Percentiles rank a stretch among this genome's conserved stretches.
Evolutionary conservation across 2,113 vertebrate genomes (phyloP).

Genomic region (Clarias macrocephalus): DNA sequence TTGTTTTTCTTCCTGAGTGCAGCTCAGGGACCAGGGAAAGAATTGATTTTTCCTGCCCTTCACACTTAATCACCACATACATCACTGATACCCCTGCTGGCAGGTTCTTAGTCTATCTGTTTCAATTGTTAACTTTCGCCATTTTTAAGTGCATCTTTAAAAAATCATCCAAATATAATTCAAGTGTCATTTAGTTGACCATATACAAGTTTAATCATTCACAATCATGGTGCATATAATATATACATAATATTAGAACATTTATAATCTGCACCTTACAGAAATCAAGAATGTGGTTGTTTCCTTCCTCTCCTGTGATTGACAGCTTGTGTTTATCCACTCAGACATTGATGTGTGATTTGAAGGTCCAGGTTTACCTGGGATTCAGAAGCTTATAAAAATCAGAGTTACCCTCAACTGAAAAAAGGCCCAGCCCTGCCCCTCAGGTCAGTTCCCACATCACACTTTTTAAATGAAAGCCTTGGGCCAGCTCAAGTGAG

Average conservation of each 20-base stretch:
- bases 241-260: not conserved
- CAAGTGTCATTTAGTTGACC: not conserved
- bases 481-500: not conserved
- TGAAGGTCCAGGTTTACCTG: conserved; percentile 23
- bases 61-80: conserved; percentile 72
- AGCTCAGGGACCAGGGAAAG: conserved; percentile 39
- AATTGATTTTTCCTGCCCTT: conserved; percentile 78
- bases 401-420: conserved; percentile 9
- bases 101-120: conserved; percentile 45
- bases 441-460: conserved; percentile 39
- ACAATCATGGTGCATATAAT: not conserved
- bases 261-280: not conserved
- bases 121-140: not conserved
- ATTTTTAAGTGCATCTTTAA: not conserved
- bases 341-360: conserved; percentile 45
- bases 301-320: not conserved
- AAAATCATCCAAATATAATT: not conserved
- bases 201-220: not conserved
- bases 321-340: conserved; percentile 30
- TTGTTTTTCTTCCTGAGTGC: not conserved
- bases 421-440: conserved; percentile 9
- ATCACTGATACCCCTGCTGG: conserved; percentile 53
- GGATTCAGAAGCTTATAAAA: conserved; percentile 32
- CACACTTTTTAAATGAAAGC: conserved; percentile 39
- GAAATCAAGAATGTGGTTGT: not conserved